These are phyloP conservation scores for Pammene aurita DNA, from an alignment of 2,888 invertebrate genomes.

Conservation along the genomic window DNA sequence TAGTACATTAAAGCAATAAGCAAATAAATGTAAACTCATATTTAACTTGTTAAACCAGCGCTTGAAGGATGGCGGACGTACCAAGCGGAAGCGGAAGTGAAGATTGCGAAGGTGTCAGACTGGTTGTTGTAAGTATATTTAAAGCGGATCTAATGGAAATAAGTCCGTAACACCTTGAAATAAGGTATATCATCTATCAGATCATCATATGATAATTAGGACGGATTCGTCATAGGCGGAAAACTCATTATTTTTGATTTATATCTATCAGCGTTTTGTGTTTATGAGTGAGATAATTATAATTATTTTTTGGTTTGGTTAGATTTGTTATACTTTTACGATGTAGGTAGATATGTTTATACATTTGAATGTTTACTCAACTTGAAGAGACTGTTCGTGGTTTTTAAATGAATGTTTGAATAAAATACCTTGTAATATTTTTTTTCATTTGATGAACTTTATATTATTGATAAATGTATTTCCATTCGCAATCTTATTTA, in stretches of 20 bases:
- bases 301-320: constrained; percentile 2
- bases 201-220: constrained; percentile 4
- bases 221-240: constrained; percentile 10
- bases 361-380: too few relatives aligned
- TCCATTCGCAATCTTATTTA: too few relatives aligned
- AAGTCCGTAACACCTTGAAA: constrained; percentile 16
- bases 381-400: not conserved
- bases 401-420: too few relatives aligned
- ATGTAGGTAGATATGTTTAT: too few relatives aligned
- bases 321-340: too few relatives aligned
- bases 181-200: constrained; percentile 9
- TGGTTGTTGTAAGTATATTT: constrained; percentile 37
- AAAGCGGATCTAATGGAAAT: not conserved
- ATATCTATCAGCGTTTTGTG: constrained; percentile 4
- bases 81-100: constrained; percentile 40
- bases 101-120: constrained; percentile 34
- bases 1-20: too few relatives aligned
- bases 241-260: constrained; percentile 2
- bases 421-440: too few relatives aligned
- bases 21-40: too few relatives aligned
- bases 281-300: constrained; percentile 8
- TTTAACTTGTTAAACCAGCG: not conserved
- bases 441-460: too few relatives aligned
- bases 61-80: constrained; percentile 22
- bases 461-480: too few relatives aligned